Conservation (phyloP, 2,888 invertebrate genomes). For the Rotaria sp. region DNA sequence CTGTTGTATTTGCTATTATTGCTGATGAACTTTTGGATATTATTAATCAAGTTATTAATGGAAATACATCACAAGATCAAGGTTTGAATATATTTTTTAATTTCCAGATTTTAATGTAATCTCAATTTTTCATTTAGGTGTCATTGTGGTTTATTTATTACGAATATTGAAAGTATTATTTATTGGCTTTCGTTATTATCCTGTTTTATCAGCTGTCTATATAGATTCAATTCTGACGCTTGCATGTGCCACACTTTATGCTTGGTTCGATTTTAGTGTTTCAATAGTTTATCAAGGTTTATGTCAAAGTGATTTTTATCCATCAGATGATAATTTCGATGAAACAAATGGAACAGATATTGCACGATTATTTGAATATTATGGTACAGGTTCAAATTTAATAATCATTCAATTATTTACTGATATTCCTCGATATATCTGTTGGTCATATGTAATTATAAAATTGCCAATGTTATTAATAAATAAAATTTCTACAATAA, state of each 20-base stretch:
- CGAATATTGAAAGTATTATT: not conserved
- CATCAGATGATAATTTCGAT: not conserved
- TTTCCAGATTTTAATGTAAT: not conserved
- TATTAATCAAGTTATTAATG: not conserved
- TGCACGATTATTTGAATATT: not conserved
- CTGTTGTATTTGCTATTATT: not conserved
- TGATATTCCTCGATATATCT: not conserved
- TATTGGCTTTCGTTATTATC: not conserved
- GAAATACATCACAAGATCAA: not conserved
- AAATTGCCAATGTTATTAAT: not conserved
- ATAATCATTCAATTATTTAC: not conserved
- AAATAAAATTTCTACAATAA: not conserved
- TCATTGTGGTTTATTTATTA: not conserved
- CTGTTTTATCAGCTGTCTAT: not conserved
- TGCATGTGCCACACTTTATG: not conserved
- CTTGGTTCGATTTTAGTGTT: not conserved
- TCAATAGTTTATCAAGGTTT: not conserved
- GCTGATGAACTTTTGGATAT: not conserved
- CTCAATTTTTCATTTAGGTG: not conserved
- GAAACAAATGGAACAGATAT: not conserved
- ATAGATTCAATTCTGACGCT: not conserved
- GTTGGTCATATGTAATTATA: not conserved
- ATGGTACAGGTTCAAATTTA: not conserved
- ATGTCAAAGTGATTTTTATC: conserved; percentile 21
- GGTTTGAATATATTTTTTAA: not conserved